A percentile compares a stretch with the other conserved stretches of the same genome.
Conservation (phyloP, 2,113 vertebrate species). For the Microtus montanus region DNA sequence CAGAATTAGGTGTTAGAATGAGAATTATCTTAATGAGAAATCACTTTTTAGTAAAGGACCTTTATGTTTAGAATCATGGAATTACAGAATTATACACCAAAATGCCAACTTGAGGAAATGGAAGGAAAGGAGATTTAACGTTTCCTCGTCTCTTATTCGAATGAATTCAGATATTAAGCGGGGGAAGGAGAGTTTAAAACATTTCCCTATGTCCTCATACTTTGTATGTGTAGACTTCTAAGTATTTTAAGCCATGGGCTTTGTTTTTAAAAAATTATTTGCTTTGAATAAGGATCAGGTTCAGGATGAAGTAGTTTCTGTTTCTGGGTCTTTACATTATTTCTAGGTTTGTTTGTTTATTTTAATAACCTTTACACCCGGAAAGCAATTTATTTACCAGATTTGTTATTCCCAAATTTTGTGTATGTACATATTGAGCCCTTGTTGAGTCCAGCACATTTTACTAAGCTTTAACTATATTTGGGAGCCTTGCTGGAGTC, state of each 20-base stretch:
- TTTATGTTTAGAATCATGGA: conserved; percentile 23
- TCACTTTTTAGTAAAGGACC: conserved; percentile 26
- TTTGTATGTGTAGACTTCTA: conserved; percentile 36
- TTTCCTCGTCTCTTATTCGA: conserved; percentile 54
- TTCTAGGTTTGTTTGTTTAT: conserved; percentile 14
- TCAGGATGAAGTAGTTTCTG: conserved; percentile 39
- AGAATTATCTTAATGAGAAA: background rate
- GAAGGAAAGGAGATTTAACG: conserved; percentile 4
- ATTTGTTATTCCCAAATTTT: background rate
- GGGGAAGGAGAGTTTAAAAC: conserved; percentile 38
- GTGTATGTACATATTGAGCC: background rate
- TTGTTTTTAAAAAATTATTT: background rate
- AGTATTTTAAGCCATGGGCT: conserved; percentile 27
- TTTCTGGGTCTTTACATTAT: conserved; percentile 42
- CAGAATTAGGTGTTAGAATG: background rate
- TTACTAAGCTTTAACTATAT: conserved; percentile 43
- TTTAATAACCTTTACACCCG: background rate
- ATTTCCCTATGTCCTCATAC: conserved; percentile 14
- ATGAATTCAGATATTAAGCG: background rate
- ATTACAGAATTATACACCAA: conserved; percentile 29
- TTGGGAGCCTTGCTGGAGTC: background rate
- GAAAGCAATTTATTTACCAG: conserved; percentile 3
- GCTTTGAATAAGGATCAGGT: conserved; percentile 32
- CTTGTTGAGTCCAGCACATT: background rate
- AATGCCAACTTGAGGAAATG: conserved; percentile 47